Evolutionary conservation across 2,888 invertebrate genomes (phyloP).

Genomic region (Acanthosepion lycidas): DNA sequence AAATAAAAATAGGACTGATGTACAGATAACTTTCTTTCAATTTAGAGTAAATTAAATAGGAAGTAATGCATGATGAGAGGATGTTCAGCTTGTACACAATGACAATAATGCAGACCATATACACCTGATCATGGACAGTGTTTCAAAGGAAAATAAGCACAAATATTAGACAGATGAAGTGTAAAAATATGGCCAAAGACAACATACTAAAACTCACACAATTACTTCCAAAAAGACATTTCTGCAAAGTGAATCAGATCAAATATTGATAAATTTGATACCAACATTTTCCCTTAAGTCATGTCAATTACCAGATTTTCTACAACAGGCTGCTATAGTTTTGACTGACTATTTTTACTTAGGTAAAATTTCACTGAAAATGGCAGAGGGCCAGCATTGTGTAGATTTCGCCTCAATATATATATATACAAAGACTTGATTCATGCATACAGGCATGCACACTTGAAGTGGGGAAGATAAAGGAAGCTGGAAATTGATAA

Average conservation of each 20-base stretch:
- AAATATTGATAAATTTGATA: no score
- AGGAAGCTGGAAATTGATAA: background rate
- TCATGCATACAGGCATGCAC: background rate
- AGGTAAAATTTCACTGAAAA: conserved; percentile 8
- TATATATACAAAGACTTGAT: background rate
- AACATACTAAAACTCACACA: conserved; percentile 17
- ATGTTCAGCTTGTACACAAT: conserved; percentile 33
- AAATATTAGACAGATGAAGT: conserved; percentile 1
- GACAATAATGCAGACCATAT: conserved; percentile 1
- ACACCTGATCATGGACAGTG: conserved; percentile 5
- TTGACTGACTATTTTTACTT: background rate
- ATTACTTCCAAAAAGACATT: conserved; percentile 16
- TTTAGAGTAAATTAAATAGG: background rate
- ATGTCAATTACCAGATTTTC: conserved; percentile 33
- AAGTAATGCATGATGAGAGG: conserved; percentile 15
- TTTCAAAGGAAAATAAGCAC: background rate
- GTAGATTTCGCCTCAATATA: background rate
- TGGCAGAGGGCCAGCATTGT: conserved; percentile 33
- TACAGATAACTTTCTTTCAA: no score
- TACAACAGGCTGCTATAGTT: conserved; percentile 21
- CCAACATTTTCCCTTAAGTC: background rate
- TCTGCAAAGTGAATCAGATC: no score
- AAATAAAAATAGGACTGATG: no score
- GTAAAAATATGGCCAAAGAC: background rate
- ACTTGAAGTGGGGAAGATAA: background rate